Conservation (phyloP, 2,888 invertebrate genomes). For the Drosophila merina region DNA sequence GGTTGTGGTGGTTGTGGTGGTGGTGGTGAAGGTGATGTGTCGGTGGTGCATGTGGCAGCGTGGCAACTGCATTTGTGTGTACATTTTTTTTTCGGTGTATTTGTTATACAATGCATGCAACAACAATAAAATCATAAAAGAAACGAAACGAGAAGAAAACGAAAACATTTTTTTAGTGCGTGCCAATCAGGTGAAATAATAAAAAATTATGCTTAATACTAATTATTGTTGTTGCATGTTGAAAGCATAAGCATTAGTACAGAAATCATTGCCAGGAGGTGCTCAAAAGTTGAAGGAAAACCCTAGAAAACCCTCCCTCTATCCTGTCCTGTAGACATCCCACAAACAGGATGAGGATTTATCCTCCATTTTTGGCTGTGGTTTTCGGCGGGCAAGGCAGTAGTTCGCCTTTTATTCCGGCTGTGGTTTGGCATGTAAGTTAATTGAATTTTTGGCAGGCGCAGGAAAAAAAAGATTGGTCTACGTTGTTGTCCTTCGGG, state of each 20-base stretch:
- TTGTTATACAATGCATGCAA: constrained; percentile 66
- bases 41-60: constrained; percentile 49
- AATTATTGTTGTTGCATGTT: constrained; percentile 68
- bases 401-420: constrained; percentile 20
- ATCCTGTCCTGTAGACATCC: constrained; percentile 4
- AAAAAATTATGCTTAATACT: constrained; percentile 26
- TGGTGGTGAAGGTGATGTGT: constrained; percentile 23
- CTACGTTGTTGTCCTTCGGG: constrained; percentile 20
- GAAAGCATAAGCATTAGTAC: neutral
- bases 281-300: constrained; percentile 39
- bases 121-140: constrained; percentile 64
- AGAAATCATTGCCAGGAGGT: neutral
- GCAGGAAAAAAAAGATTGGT: constrained; percentile 31
- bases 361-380: constrained; percentile 31
- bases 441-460: constrained; percentile 66
- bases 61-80: constrained; percentile 45
- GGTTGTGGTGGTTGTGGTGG: no score
- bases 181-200: constrained; percentile 10
- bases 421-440: constrained; percentile 60
- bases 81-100: constrained; percentile 16
- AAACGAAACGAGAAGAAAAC: constrained; percentile 24
- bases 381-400: constrained; percentile 4
- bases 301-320: neutral
- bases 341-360: constrained; percentile 2
- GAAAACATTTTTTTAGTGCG: constrained; percentile 18